These are phyloP conservation scores for Lasaia peninsularis DNA, from an alignment of 1,140 invertebrate genomes.

Conservation along the genomic window DNA sequence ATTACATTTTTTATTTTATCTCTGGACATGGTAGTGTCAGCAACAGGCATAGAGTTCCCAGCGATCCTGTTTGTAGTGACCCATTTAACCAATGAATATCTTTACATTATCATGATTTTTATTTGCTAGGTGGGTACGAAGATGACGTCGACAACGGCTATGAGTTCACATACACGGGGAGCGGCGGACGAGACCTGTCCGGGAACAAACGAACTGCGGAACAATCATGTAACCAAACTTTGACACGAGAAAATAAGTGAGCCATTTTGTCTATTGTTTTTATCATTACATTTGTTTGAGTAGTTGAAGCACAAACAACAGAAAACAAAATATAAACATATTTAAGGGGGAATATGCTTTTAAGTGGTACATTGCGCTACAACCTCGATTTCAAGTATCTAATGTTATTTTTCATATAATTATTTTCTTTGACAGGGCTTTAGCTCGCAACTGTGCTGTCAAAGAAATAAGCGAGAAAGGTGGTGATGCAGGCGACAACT, in stretches of 20 bases:
- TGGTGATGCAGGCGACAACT: slow-evolving; percentile 82
- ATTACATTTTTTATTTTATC: too few species aligned
- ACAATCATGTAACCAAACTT: slow-evolving; percentile 89
- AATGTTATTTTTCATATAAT: not conserved
- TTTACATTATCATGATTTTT: not conserved
- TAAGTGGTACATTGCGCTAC: too few species aligned
- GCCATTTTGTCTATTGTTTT: slow-evolving; percentile 13
- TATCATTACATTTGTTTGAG: too few species aligned
- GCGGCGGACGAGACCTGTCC: slow-evolving; percentile 88
- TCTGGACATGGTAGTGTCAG: too few species aligned
- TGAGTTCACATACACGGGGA: slow-evolving; percentile 91
- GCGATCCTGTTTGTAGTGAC: too few species aligned
- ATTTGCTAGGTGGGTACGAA: slow-evolving; percentile 85
- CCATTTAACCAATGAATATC: too few species aligned
- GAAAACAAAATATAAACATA: too few species aligned
- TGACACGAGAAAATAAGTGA: slow-evolving; percentile 88
- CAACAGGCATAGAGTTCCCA: too few species aligned
- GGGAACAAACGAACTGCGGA: slow-evolving; percentile 90
- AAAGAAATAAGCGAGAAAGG: slow-evolving; percentile 81
- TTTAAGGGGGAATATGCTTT: too few species aligned
- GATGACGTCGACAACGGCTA: slow-evolving; percentile 91
- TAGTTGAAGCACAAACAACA: too few species aligned
- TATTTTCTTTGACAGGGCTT: slow-evolving; percentile 76
- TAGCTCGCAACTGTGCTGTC: slow-evolving; percentile 88
- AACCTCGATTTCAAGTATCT: too few species aligned